These are phyloP conservation scores for Halcyon chelicuti DNA, from an alignment of 2,797 vertebrate species.

Conservation along the genomic window DNA sequence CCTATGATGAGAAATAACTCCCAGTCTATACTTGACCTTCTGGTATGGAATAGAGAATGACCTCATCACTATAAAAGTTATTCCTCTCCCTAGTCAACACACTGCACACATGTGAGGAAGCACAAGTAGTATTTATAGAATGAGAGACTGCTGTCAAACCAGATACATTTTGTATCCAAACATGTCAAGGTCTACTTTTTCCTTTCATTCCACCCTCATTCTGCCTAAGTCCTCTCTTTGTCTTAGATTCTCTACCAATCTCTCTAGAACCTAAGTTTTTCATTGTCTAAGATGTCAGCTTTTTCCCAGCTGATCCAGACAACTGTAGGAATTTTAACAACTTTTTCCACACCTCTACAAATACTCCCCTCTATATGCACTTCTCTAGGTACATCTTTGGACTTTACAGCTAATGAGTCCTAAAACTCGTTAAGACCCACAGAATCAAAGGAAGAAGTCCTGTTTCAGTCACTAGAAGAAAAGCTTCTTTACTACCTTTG, in stretches of 20 bases:
- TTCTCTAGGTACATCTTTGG: background rate
- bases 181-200: background rate
- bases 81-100: background rate
- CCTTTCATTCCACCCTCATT: background rate
- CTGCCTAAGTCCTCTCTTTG: background rate
- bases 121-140: background rate
- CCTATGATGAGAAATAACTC: background rate
- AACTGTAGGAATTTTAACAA: background rate
- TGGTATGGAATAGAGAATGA: background rate
- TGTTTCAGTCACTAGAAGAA: background rate
- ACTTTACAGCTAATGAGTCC: background rate
- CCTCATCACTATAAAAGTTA: background rate
- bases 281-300: background rate
- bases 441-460: background rate
- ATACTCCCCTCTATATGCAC: background rate
- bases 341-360: background rate
- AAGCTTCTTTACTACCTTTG: background rate
- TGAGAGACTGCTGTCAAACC: background rate
- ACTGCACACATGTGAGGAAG: background rate
- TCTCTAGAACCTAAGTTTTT: background rate
- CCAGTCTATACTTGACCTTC: background rate
- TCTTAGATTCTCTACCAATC: background rate
- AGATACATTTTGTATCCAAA: background rate
- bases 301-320: background rate
- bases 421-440: background rate